Percentiles rank a stretch among this genome's conserved stretches.
phyloP scores from a whole-genome alignment of 2,888 invertebrate species.

The Drosophila robusta region DNA sequence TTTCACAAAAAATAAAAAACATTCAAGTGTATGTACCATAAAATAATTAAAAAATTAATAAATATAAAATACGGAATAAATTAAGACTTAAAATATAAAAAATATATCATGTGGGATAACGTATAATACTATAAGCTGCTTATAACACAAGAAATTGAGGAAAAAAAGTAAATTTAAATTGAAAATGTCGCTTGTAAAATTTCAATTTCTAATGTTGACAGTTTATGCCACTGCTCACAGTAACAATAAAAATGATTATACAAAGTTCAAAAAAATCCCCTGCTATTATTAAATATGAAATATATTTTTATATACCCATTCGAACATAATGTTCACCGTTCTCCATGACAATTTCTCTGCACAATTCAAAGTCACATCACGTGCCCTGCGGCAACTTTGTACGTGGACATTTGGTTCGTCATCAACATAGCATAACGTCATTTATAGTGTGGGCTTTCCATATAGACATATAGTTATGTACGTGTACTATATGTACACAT shows the following conservation, averaged over 20 bases:
- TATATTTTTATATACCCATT: background rate
- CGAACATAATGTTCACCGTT: slow-evolving; percentile 12
- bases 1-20: no score
- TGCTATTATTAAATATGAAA: slow-evolving; percentile 38
- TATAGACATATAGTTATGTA: background rate
- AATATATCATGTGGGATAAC: no score
- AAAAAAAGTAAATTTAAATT: no score
- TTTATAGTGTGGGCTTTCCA: background rate
- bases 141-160: no score
- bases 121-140: no score
- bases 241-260: background rate
- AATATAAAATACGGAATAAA: no score
- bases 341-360: slow-evolving; percentile 36
- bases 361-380: slow-evolving; percentile 54
- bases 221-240: no score
- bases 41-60: no score
- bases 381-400: slow-evolving; percentile 59
- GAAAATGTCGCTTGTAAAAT: no score
- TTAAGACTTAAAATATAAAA: no score
- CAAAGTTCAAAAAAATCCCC: slow-evolving; percentile 17
- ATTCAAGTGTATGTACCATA: no score
- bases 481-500: slow-evolving; percentile 4
- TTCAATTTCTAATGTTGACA: no score
- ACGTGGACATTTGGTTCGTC: slow-evolving; percentile 38
- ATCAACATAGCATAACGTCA: slow-evolving; percentile 4